These are phyloP conservation scores for Sinentomon sp. DNA, from an alignment of 2,888 invertebrate species.

Conservation along the genomic window DNA sequence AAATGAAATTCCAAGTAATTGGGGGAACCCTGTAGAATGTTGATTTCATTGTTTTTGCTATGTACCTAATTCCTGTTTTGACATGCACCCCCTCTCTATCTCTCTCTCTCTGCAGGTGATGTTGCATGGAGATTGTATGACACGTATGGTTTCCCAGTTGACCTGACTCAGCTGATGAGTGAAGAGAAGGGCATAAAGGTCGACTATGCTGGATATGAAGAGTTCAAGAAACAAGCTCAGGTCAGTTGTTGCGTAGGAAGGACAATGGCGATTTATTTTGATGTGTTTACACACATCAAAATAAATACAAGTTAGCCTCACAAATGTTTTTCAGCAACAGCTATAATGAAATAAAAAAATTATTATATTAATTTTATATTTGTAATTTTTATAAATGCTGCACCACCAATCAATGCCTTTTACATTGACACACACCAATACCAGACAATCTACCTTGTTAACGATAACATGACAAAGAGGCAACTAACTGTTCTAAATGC, in stretches of 20 bases:
- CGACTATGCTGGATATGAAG: slow-evolving; percentile 73
- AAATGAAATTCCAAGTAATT: too few species aligned
- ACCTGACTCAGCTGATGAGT: slow-evolving; percentile 88
- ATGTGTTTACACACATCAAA: slow-evolving; percentile 2
- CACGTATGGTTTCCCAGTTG: slow-evolving; percentile 95
- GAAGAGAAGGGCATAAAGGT: slow-evolving; percentile 75
- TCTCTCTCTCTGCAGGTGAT: too few species aligned
- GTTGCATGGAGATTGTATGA: slow-evolving; percentile 96
- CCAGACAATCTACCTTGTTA: too few species aligned
- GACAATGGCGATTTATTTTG: slow-evolving; percentile 1
- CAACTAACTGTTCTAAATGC: too few species aligned
- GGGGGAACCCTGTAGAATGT: neutral
- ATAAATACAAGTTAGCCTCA: neutral
- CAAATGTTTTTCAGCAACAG: neutral
- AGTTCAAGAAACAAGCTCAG: slow-evolving; percentile 65
- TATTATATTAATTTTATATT: neutral
- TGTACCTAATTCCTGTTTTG: too few species aligned
- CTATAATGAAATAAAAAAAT: neutral
- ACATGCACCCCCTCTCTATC: slow-evolving; percentile 5
- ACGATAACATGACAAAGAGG: too few species aligned
- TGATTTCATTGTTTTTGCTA: neutral
- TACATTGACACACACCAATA: too few species aligned
- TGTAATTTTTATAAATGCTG: too few species aligned
- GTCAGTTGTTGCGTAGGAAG: slow-evolving; percentile 16
- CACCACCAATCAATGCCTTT: too few species aligned